Evolutionary conservation across 2,888 invertebrate species (phyloP).

Genomic region (Plagiodera versicolora): DNA sequence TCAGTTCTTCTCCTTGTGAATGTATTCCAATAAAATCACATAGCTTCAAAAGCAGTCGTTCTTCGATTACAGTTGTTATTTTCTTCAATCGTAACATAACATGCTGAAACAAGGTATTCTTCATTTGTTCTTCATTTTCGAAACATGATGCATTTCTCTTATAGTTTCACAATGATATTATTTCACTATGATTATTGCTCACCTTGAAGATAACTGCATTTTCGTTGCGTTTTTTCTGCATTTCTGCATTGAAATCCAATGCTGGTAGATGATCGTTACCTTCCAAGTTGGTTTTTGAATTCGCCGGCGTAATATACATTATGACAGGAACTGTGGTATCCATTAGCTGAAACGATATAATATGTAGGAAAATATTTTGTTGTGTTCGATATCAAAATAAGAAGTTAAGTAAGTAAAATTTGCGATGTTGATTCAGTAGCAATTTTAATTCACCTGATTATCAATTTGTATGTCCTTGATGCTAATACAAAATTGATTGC

Average conservation of each 20-base stretch:
- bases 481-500: constrained; percentile 68
- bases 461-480: constrained; percentile 84
- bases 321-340: constrained; percentile 85
- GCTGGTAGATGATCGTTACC: constrained; percentile 66
- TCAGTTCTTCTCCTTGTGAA: constrained; percentile 60
- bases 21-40: constrained; percentile 61
- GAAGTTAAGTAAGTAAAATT: background rate
- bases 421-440: background rate
- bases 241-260: constrained; percentile 77
- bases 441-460: constrained; percentile 64
- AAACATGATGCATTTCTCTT: background rate
- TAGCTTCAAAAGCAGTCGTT: constrained; percentile 76
- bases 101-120: constrained; percentile 58
- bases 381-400: no score
- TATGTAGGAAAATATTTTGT: no score
- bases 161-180: no score
- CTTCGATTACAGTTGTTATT: constrained; percentile 85
- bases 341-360: constrained; percentile 64
- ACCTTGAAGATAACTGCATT: constrained; percentile 86
- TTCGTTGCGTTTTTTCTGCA: constrained; percentile 63
- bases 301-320: constrained; percentile 68
- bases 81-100: constrained; percentile 80
- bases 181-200: constrained; percentile 10
- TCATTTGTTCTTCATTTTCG: no score
- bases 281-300: constrained; percentile 56